Percentiles rank a stretch among this genome's conserved stretches.
These are phyloP conservation scores for Cottoperca gobio DNA, from an alignment of 2,797 vertebrate species.

Conservation along the genomic window DNA sequence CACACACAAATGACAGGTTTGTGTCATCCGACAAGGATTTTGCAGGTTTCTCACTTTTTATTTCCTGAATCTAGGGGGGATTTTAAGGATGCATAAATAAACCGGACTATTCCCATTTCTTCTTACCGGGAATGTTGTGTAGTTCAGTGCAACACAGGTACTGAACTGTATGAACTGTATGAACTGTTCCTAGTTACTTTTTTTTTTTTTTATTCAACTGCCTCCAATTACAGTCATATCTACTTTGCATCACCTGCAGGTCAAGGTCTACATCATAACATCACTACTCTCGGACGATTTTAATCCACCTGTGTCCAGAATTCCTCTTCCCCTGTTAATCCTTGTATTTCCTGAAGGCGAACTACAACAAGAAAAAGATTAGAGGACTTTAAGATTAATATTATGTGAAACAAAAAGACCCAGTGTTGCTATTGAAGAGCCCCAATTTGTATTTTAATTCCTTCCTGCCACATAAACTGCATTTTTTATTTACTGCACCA, in stretches of 20 bases:
- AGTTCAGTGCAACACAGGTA: background rate
- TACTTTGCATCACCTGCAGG: constrained; percentile 48
- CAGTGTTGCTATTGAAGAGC: constrained; percentile 35
- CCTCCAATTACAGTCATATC: constrained; percentile 54
- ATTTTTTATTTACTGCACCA: background rate
- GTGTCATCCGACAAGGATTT: background rate
- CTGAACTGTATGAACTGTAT: background rate
- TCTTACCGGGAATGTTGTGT: background rate
- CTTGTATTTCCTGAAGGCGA: constrained; percentile 50
- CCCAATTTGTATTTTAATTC: background rate
- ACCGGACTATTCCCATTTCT: background rate
- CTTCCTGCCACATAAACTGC: background rate
- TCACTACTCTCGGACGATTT: constrained; percentile 64
- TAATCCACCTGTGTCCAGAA: constrained; percentile 72
- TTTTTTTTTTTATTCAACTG: constrained; percentile 23
- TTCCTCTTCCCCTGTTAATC: constrained; percentile 61
- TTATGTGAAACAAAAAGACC: constrained; percentile 48
- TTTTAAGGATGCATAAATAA: too few relatives aligned
- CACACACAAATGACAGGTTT: background rate
- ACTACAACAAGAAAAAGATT: constrained; percentile 46
- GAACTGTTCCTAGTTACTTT: background rate
- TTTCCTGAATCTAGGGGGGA: background rate
- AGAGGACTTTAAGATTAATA: constrained; percentile 42
- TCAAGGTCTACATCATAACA: constrained; percentile 65
- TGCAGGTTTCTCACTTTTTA: background rate